Percentiles rank a stretch among this genome's conserved stretches.
phyloP scores from a whole-genome alignment of 2,113 vertebrate species.

The Leptobrachium ailaonicum region DNA sequence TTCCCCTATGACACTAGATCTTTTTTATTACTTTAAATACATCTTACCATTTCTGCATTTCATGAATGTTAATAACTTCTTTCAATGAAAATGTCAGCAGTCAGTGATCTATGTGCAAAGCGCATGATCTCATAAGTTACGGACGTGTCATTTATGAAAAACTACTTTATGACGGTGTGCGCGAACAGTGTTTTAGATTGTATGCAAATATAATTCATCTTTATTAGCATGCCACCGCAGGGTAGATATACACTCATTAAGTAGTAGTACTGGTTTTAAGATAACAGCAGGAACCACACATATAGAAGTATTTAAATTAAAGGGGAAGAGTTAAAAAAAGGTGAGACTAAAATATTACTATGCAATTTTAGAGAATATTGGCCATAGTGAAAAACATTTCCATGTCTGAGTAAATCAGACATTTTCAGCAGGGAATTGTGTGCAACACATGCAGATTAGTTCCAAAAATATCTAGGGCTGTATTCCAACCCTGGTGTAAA shows the following conservation, averaged over 20 bases:
- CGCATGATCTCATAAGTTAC: conserved; percentile 32
- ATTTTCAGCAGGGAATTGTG: too few species aligned
- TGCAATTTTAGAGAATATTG: too few species aligned
- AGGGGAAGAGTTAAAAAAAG: too few species aligned
- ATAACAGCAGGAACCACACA: not conserved
- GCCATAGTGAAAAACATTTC: too few species aligned
- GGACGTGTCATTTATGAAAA: conserved; percentile 36
- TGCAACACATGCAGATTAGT: too few species aligned
- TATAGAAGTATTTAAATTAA: too few species aligned
- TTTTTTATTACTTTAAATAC: conserved; percentile 31
- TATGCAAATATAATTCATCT: conserved; percentile 32
- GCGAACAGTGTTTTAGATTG: conserved; percentile 32
- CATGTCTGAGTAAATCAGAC: too few species aligned
- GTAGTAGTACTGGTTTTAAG: not conserved
- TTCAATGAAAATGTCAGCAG: conserved; percentile 40
- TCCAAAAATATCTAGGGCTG: too few species aligned
- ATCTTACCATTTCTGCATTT: conserved; percentile 41
- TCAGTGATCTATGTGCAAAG: conserved; percentile 34
- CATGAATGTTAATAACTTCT: conserved; percentile 42
- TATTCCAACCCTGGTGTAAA: too few species aligned
- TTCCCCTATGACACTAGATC: conserved; percentile 28
- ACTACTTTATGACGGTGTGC: conserved; percentile 34
- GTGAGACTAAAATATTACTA: too few species aligned
- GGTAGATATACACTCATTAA: not conserved
- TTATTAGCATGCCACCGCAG: conserved; percentile 29